phyloP scores from a whole-genome alignment of 1,140 invertebrate species.

The Oreohelix idahoensis region DNA sequence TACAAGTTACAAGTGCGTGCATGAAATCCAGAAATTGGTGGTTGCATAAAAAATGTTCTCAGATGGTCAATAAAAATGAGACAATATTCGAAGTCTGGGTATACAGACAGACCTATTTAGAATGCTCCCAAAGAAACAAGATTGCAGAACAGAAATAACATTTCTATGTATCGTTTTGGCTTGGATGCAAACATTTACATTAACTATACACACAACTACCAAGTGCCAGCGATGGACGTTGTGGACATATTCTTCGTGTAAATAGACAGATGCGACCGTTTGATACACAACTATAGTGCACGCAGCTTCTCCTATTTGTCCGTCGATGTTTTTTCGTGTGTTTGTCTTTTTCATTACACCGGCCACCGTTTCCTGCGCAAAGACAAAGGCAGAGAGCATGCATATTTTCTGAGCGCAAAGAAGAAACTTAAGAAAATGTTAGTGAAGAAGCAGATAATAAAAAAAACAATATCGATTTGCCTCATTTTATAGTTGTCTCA shows the following conservation, averaged over 20 bases:
- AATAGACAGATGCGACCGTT: background rate
- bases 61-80: no score
- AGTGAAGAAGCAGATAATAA: conserved; percentile 31
- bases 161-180: background rate
- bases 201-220: background rate
- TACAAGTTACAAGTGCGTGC: no score
- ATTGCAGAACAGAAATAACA: background rate
- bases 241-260: background rate
- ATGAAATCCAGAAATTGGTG: no score
- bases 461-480: no score
- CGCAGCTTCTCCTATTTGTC: background rate
- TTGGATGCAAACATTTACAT: background rate
- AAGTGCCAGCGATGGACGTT: background rate
- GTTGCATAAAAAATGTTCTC: no score
- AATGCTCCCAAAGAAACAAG: background rate
- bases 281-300: background rate
- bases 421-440: conserved; percentile 22
- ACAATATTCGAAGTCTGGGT: no score
- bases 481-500: no score
- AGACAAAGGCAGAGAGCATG: background rate
- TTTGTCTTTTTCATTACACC: conserved; percentile 7
- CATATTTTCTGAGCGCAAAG: background rate
- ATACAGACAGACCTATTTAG: no score
- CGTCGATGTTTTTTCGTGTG: background rate
- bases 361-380: background rate